Conservation (phyloP, 2,888 invertebrate species). For the Cantharis nigra region DNA sequence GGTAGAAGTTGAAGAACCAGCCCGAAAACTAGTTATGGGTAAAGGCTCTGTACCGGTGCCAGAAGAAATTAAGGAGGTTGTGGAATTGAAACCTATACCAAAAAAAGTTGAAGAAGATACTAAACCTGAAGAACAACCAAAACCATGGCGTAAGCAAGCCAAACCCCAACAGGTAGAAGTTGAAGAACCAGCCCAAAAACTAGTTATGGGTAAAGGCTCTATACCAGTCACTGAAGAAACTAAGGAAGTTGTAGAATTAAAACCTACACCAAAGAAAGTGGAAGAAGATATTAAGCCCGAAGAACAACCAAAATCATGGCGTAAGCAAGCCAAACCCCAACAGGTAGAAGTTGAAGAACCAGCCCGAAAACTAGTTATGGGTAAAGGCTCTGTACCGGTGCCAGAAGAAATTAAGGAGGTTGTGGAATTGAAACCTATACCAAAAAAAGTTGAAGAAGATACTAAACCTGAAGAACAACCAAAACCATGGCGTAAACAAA, state of each 20-base stretch:
- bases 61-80: slow-evolving; percentile 47
- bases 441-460: slow-evolving; percentile 28
- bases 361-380: slow-evolving; percentile 46
- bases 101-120: slow-evolving; percentile 34
- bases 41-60: slow-evolving; percentile 50
- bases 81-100: slow-evolving; percentile 49
- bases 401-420: slow-evolving; percentile 47
- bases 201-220: neutral
- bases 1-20: slow-evolving; percentile 44
- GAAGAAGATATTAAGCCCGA: slow-evolving; percentile 10
- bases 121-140: slow-evolving; percentile 34
- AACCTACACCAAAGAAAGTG: slow-evolving; percentile 46
- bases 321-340: slow-evolving; percentile 52
- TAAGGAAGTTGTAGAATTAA: slow-evolving; percentile 47
- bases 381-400: slow-evolving; percentile 51
- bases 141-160: slow-evolving; percentile 26
- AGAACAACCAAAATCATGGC: slow-evolving; percentile 47
- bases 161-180: slow-evolving; percentile 23
- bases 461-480: slow-evolving; percentile 38
- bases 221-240: slow-evolving; percentile 32
- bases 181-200: slow-evolving; percentile 28
- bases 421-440: slow-evolving; percentile 49
- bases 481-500: slow-evolving; percentile 49
- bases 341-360: slow-evolving; percentile 44
- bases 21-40: slow-evolving; percentile 46